Evolutionary conservation across 1,140 invertebrate species (phyloP).

Genomic region (Zaprionus capensis): DNA sequence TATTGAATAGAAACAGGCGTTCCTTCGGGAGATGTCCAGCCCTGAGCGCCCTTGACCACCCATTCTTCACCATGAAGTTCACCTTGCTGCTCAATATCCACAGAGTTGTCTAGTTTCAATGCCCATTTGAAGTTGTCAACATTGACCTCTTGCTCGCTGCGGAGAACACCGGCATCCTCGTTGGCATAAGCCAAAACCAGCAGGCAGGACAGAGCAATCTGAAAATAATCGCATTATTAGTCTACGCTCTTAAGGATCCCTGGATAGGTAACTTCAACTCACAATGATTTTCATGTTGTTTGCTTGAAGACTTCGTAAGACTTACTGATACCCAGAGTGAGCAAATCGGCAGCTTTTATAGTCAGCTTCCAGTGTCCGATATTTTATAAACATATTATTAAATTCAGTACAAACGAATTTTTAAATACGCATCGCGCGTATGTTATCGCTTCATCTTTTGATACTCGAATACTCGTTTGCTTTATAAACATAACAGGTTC

Average conservation of each 20-base stretch:
- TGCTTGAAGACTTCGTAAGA: constrained; percentile 60
- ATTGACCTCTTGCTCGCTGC: constrained; percentile 46
- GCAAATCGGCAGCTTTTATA: constrained; percentile 57
- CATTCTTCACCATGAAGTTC: constrained; percentile 88
- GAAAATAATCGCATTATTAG: background rate
- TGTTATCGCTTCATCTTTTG: constrained; percentile 22
- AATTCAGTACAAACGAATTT: constrained; percentile 38
- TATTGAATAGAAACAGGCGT: constrained; percentile 68
- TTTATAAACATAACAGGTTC: constrained; percentile 46
- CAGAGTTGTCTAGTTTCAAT: constrained; percentile 92
- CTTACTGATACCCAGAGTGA: constrained; percentile 57
- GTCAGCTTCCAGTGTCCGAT: constrained; percentile 35
- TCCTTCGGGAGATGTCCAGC: constrained; percentile 90
- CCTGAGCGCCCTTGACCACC: constrained; percentile 89
- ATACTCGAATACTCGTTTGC: constrained; percentile 17
- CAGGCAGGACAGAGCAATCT: constrained; percentile 72
- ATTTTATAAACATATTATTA: constrained; percentile 56
- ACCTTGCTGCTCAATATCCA: constrained; percentile 90
- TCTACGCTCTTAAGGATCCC: background rate
- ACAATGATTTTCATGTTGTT: constrained; percentile 79
- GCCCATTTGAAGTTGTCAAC: constrained; percentile 43
- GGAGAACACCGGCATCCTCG: constrained; percentile 56
- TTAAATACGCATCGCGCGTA: constrained; percentile 7
- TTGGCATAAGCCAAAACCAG: constrained; percentile 63
- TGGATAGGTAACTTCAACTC: constrained; percentile 39